Percentiles rank a stretch among this genome's conserved stretches.
Evolutionary conservation across 2,113 vertebrate genomes (phyloP).

Genomic region (Leucosticte australis): DNA sequence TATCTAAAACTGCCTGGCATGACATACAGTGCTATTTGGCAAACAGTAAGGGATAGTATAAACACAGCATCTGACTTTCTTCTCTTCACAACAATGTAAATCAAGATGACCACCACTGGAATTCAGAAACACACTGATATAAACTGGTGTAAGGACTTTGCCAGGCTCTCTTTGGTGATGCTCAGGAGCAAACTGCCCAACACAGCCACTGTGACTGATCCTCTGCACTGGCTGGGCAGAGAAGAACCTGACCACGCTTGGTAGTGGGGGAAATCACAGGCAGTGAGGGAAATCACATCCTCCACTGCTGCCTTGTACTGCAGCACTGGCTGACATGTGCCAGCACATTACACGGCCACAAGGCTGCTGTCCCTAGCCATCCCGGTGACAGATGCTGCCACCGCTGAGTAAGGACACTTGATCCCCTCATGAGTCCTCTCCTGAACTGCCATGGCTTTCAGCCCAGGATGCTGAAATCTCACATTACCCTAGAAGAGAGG

Average conservation of each 20-base stretch:
- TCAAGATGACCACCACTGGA: neutral
- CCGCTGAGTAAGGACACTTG: neutral
- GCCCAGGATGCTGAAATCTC: neutral
- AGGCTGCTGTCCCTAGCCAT: neutral
- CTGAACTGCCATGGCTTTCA: neutral
- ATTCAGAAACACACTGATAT: neutral
- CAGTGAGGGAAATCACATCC: neutral
- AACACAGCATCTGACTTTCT: neutral
- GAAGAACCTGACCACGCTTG: accelerated
- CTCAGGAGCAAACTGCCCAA: neutral
- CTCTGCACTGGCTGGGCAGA: neutral
- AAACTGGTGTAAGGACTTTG: neutral
- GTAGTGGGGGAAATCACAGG: neutral
- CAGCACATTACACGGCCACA: neutral
- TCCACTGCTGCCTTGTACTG: neutral
- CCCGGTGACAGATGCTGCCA: neutral
- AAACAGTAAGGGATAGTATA: neutral
- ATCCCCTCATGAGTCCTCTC: neutral
- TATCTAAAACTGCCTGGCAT: neutral
- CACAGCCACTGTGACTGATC: neutral
- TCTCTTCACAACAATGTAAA: neutral
- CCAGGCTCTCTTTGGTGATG: neutral
- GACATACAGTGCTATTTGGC: neutral
- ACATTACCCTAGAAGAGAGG: neutral
- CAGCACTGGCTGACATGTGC: accelerated